These are phyloP conservation scores for Argya squamiceps DNA, from an alignment of 2,797 vertebrate genomes.

Conservation along the genomic window DNA sequence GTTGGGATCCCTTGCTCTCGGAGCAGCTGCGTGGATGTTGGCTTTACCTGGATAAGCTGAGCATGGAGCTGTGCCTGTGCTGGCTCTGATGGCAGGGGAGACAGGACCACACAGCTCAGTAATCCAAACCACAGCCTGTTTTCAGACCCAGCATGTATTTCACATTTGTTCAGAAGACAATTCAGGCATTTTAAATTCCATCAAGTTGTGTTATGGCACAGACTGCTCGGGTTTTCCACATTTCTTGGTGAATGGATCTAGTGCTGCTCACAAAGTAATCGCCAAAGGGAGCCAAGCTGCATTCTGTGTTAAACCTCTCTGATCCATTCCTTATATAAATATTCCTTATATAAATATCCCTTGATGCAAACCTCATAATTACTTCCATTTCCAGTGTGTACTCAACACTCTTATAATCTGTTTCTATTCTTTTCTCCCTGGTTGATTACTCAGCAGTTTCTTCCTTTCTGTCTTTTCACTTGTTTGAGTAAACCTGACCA, in stretches of 20 bases:
- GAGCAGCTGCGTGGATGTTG: neutral
- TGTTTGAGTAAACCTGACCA: neutral
- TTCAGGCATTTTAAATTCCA: neutral
- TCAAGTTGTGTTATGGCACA: neutral
- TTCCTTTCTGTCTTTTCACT: neutral
- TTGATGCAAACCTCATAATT: neutral
- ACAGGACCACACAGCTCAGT: neutral
- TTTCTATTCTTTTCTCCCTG: neutral
- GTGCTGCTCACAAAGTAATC: neutral
- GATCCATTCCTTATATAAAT: neutral
- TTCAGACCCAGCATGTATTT: neutral
- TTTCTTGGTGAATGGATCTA: neutral
- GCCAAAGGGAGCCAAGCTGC: neutral
- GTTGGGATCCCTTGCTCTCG: neutral
- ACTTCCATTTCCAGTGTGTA: neutral
- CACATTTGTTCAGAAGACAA: neutral
- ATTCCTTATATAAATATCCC: neutral
- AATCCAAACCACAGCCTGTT: neutral
- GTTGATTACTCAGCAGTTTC: slow-evolving; percentile 8
- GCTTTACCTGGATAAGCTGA: neutral
- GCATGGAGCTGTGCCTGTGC: neutral
- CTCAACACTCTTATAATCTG: neutral
- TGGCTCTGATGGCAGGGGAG: neutral
- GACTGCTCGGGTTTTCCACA: neutral
- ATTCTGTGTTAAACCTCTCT: neutral